Base-by-base conservation (phyloP, 2,113 vertebrate genomes). In the Gymnocephalus cernua region DNA sequence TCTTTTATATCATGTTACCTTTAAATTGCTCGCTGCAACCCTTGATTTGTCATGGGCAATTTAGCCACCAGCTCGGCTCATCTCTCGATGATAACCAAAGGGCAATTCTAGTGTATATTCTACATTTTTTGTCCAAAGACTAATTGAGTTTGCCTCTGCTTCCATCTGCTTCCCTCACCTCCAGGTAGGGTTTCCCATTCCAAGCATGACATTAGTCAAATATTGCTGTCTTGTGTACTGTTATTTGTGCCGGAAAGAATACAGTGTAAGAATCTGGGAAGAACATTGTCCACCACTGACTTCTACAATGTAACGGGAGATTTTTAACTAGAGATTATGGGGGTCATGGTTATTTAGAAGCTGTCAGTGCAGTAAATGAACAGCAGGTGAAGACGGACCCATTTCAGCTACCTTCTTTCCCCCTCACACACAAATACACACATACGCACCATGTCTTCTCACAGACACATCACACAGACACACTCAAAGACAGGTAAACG, bases 121-220 rank as follows among this genome's bases (percentile, higher is more conserved):
- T 68, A 44, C 65, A 53, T 74, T 74, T 85, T 67, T 54, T n/a
- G 19, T 83, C 69, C 79, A 80, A 77, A 44, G 21, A 62, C 73
- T 84, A 79, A 86, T 82, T 86, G 65, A 83, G 67, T 91, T 89
- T 82, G 53, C 71, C 67, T 78, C 66, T 27, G 64, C 61, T 62
- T 82, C 82, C 84, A 83, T 86, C 80, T 86, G 85, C 81, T 71
- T 78, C 74, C 51, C 59, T 80, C 66, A 82, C 79, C 82, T 84
- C 63, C 59, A 87, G 80, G 76, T 80, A 62, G 72, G 32, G 76
- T 78, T 69, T 85, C 73, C 66, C 29, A 21, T 77, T 82, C 74
- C 73, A 83, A 54, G 58, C 56, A 19, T 56, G 25, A 32, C 58
- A 50, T 58, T 72, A 74, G 83, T 85, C 82, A 76, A 70, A 88